Evolutionary conservation across 2,888 invertebrate genomes (phyloP).

Genomic region (Bombylius major): DNA sequence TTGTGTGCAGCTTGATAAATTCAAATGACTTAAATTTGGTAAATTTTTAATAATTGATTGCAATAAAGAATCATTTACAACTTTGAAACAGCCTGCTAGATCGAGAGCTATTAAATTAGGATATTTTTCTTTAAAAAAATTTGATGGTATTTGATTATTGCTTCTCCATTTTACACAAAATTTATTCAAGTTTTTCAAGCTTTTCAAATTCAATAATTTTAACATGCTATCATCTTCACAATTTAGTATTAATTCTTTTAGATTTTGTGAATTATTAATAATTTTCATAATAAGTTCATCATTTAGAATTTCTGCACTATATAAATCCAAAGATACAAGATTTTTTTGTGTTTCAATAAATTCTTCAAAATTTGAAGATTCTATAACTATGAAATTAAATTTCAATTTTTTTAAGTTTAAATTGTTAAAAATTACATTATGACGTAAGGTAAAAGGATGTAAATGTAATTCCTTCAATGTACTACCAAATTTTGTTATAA

Average conservation of each 20-base stretch:
- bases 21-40: neutral
- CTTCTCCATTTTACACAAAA: neutral
- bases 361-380: neutral
- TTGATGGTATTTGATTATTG: neutral
- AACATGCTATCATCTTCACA: too few relatives aligned
- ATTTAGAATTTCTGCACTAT: neutral
- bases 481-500: neutral
- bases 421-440: neutral
- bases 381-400: neutral
- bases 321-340: neutral
- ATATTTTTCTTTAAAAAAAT: neutral
- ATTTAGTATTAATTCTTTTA: too few relatives aligned
- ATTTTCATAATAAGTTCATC: neutral
- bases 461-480: neutral
- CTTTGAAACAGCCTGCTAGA: neutral
- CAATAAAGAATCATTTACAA: neutral
- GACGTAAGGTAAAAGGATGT: neutral
- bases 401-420: neutral
- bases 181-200: neutral
- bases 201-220: neutral
- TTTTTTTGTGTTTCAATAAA: neutral
- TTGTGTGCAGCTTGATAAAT: neutral
- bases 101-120: neutral
- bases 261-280: too few relatives aligned
- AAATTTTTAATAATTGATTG: neutral